Evolutionary conservation across 1,140 invertebrate species (phyloP).

Genomic region (Drosophila ficusphila): DNA sequence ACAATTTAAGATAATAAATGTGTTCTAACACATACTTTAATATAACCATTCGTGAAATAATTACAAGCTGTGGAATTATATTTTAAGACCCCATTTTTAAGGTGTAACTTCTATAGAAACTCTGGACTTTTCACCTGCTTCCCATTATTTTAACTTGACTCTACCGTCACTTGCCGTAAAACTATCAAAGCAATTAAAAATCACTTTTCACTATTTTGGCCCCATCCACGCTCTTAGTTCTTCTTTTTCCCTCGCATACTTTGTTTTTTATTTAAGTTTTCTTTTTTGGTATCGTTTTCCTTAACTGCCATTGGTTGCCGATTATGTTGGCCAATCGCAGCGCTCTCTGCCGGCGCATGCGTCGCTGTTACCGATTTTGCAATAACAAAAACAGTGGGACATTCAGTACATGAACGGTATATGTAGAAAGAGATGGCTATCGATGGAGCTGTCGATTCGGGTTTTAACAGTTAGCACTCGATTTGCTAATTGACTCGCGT

Average conservation of each 20-base stretch:
- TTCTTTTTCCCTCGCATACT: neutral
- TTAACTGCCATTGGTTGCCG: constrained; percentile 39
- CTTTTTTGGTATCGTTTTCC: neutral
- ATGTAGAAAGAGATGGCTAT: constrained; percentile 38
- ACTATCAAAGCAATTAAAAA: constrained; percentile 80
- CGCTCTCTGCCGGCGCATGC: constrained; percentile 60
- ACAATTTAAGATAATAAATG: too few relatives aligned
- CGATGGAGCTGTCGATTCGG: constrained; percentile 38
- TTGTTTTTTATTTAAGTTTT: constrained; percentile 7
- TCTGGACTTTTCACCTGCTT: neutral
- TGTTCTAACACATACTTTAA: too few relatives aligned
- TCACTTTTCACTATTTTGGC: constrained; percentile 75
- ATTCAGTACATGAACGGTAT: constrained; percentile 13
- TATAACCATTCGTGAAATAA: too few relatives aligned
- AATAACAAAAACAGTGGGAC: neutral
- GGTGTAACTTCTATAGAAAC: constrained; percentile 9
- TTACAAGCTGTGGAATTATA: too few relatives aligned
- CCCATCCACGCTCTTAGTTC: neutral
- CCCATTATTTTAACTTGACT: neutral
- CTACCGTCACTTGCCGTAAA: constrained; percentile 17
- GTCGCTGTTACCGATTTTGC: constrained; percentile 9
- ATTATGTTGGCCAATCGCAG: constrained; percentile 48
- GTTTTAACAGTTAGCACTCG: constrained; percentile 40
- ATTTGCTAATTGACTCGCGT: constrained; percentile 56
- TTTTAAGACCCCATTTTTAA: neutral